Conservation (phyloP, 2,888 invertebrate genomes). For the Lochmaea crataegi region DNA sequence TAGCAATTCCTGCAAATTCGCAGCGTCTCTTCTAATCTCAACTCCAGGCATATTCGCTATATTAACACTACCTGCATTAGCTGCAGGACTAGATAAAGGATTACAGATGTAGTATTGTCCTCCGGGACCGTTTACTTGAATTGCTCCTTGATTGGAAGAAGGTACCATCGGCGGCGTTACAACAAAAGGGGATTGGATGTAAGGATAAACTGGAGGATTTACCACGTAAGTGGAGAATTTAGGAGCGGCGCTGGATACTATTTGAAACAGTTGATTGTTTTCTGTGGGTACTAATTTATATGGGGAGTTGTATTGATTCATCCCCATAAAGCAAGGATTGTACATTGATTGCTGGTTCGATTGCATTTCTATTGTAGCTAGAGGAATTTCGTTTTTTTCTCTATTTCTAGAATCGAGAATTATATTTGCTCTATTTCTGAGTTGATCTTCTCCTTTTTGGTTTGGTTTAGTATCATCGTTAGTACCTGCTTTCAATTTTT, state of each 20-base stretch:
- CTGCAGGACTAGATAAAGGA: constrained; percentile 54
- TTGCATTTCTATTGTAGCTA: constrained; percentile 49
- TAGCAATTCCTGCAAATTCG: constrained; percentile 54
- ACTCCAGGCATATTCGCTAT: constrained; percentile 56
- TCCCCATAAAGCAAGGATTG: constrained; percentile 51
- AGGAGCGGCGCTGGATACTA: constrained; percentile 45
- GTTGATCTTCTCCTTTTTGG: not conserved
- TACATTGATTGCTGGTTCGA: constrained; percentile 51
- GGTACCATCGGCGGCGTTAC: constrained; percentile 20
- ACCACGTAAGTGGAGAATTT: constrained; percentile 47
- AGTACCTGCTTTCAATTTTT: not conserved
- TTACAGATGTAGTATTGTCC: constrained; percentile 62
- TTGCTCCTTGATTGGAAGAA: constrained; percentile 28
- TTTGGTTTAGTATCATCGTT: not conserved
- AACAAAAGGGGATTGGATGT: constrained; percentile 41
- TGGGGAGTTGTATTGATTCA: not conserved
- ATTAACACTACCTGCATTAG: constrained; percentile 43
- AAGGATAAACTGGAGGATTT: constrained; percentile 54
- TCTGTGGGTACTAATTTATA: constrained; percentile 35
- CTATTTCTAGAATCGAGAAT: constrained; percentile 4
- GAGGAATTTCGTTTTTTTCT: constrained; percentile 32
- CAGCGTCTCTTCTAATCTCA: constrained; percentile 55
- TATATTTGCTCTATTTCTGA: not conserved
- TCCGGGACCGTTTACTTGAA: constrained; percentile 53
- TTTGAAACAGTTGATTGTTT: constrained; percentile 46